These are phyloP conservation scores for Stramonita haemastoma DNA, from an alignment of 2,888 invertebrate species.

Conservation along the genomic window DNA sequence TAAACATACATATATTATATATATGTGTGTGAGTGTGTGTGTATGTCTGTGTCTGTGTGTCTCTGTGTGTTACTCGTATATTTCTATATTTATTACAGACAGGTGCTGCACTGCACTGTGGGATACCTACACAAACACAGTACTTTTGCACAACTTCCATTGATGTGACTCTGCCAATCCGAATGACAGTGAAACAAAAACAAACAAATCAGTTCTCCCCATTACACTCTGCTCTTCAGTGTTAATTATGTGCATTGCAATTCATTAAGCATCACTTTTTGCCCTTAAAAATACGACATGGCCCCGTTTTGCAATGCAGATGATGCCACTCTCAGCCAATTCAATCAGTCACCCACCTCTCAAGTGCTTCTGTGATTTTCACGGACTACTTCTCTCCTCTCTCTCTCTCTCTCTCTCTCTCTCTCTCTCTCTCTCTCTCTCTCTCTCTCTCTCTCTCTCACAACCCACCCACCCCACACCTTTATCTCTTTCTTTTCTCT, in stretches of 20 bases:
- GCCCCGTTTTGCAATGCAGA: constrained; percentile 19
- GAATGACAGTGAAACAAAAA: too few relatives aligned
- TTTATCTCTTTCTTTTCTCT: not conserved
- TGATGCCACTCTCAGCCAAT: not conserved
- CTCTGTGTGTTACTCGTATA: too few relatives aligned
- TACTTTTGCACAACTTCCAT: too few relatives aligned
- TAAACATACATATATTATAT: not conserved
- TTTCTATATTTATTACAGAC: too few relatives aligned
- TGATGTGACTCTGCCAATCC: too few relatives aligned
- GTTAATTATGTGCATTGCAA: constrained; percentile 33
- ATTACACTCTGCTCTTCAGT: not conserved
- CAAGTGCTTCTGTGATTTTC: not conserved
- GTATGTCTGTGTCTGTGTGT: too few relatives aligned
- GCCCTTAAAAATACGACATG: not conserved
- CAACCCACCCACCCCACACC: not conserved
- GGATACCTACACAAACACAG: too few relatives aligned
- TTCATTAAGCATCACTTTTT: constrained; percentile 22
- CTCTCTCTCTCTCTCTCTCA: not conserved
- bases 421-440: not conserved
- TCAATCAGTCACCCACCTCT: constrained; percentile 8
- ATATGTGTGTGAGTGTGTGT: constrained; percentile 2
- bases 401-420: not conserved
- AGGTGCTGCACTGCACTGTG: too few relatives aligned
- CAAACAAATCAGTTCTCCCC: not conserved
- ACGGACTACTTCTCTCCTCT: not conserved